Conservation (phyloP, 2,113 vertebrate species). For the Poicephalus meyeri region DNA sequence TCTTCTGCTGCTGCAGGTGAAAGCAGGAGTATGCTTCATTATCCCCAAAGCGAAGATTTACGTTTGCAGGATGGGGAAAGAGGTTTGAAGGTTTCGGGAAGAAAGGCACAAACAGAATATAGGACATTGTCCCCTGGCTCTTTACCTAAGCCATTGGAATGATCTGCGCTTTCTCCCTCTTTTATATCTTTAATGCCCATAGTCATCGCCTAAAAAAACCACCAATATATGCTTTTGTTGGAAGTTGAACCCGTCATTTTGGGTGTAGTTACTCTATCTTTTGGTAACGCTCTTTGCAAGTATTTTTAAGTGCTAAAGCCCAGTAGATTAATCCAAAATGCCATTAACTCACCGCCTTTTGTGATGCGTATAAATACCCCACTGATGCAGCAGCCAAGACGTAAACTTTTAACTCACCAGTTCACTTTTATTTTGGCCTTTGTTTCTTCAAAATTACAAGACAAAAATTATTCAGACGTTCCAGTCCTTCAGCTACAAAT, state of each 20-base stretch:
- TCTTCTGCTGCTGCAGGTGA: neutral
- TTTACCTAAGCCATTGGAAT: neutral
- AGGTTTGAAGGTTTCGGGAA: neutral
- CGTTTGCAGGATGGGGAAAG: neutral
- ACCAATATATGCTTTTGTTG: neutral
- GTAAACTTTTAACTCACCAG: neutral
- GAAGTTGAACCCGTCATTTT: neutral
- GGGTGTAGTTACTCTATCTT: neutral
- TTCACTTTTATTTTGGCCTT: neutral
- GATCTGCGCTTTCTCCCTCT: neutral
- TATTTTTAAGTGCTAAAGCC: neutral
- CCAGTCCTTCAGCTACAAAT: neutral
- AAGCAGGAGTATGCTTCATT: neutral
- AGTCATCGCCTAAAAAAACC: rapidly evolving
- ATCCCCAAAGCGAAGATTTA: neutral
- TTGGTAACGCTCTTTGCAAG: neutral
- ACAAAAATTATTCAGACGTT: neutral
- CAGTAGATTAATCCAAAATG: neutral
- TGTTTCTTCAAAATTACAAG: neutral
- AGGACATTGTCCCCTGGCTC: neutral
- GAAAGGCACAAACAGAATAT: neutral
- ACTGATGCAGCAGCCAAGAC: rapidly evolving
- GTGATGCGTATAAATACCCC: rapidly evolving
- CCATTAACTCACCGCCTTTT: rapidly evolving
- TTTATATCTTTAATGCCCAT: neutral